Evolutionary conservation across 2,888 invertebrate species (phyloP), one percentile per base, ranked within the genome.

Genomic region (Antheraea yamamai): DNA sequence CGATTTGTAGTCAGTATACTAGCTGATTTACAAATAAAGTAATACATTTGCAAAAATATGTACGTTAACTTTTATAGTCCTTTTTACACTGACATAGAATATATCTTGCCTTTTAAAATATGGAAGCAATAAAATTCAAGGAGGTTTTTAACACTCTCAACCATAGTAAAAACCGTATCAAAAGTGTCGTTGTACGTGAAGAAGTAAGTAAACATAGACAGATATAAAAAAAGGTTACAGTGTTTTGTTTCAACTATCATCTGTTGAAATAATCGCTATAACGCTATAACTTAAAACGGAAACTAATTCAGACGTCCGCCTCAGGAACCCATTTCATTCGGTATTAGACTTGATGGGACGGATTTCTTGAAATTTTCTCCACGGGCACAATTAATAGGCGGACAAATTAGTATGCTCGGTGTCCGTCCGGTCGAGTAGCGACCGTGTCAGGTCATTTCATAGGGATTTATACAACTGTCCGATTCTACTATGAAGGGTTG

Each of bases 331-430:
- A 94, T 94, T 93, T 95, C 94, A 94, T 91, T 92, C 81, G 91
- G 94, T 87, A 94, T 94, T 95, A 94, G 86, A 83, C 84, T 81
- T 91, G 91, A 93, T 92, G 85, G 90, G 90, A 79, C 85, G 92
- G 93, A 92, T 93, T 93, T 92, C 93, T 92, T 90, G 89, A 93
- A 93, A 94, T 92, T 93, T 93, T 92, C 93, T 91, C 90, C 88
- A 88, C 87, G 87, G 90, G 88, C 91, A 91, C 91, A 92, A 93
- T 93, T 92, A 93, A 92, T 92, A 91, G 91, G 89, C 84, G 80
- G 85, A 82, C 87, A 88, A 85, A 92, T 93, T 92, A 92, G 92
- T 92, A 92, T 90, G 91, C 76, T 55, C 61, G 39, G 64, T 74
- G 74, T 70, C 70, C 35, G 74, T 70, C 70, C 35, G 52, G 47